Conservation (phyloP, 2,888 invertebrate species). For the Chalcis sispes region DNA sequence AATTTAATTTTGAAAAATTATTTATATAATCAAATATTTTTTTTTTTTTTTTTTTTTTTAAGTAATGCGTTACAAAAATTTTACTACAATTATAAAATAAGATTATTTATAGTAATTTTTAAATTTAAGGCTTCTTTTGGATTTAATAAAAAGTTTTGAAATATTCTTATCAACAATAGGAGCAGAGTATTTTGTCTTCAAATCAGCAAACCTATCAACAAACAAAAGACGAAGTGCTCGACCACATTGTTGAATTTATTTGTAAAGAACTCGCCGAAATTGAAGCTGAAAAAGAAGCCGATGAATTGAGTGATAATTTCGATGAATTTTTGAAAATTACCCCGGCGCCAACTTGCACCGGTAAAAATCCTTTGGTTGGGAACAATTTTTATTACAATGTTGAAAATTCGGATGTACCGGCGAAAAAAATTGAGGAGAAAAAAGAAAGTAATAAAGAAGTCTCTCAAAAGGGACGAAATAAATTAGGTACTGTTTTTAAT, state of each 20-base stretch:
- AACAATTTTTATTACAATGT: constrained; percentile 46
- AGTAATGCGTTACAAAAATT: too few relatives aligned
- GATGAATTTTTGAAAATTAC: constrained; percentile 66
- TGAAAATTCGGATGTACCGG: constrained; percentile 32
- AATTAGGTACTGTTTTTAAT: constrained; percentile 71
- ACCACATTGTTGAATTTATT: constrained; percentile 67
- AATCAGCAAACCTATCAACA: constrained; percentile 54
- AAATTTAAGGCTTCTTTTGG: too few relatives aligned
- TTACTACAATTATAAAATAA: too few relatives aligned
- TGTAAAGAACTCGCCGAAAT: constrained; percentile 65
- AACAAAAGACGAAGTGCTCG: constrained; percentile 65
- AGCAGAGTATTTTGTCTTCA: constrained; percentile 49
- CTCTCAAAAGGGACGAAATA: constrained; percentile 67
- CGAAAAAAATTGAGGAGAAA: constrained; percentile 20
- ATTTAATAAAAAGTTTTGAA: too few relatives aligned
- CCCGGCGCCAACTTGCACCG: constrained; percentile 61
- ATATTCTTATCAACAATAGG: constrained; percentile 59
- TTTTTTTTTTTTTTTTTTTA: too few relatives aligned
- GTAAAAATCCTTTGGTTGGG: constrained; percentile 44
- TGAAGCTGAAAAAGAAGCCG: constrained; percentile 57
- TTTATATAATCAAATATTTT: too few relatives aligned
- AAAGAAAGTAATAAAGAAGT: constrained; percentile 22
- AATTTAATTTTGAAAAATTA: too few relatives aligned
- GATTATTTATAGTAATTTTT: too few relatives aligned
- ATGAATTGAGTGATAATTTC: constrained; percentile 60